Evolutionary conservation across 1,140 invertebrate genomes (phyloP), one percentile per base, ranked within the genome.

Genomic region (Yoshiicerus persimilis): DNA sequence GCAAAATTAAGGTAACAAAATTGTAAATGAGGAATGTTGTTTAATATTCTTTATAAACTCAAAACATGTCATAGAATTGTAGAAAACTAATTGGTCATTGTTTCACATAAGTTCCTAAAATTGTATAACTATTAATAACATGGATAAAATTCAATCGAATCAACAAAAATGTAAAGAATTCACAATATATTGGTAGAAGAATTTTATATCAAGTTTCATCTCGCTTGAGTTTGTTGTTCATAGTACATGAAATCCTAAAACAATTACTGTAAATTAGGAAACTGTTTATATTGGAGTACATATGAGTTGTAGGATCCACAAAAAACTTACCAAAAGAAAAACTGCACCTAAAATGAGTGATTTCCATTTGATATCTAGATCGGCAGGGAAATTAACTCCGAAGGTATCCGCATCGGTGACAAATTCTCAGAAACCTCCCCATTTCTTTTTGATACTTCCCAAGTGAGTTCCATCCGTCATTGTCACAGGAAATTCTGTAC

Each of bases 401-500:
- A 94, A 93, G 88, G 92, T 93, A 88, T 94, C 93, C 25, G 93
- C 92, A 91, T 94, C 93, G 9, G 93, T 93, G 80, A 93, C 92
- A 9, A 91, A 75, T 90, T 94, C 93, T 87, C 91, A 91, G 20
- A 91, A 87, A 2, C 93, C 93, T 23, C 92, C 86, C 92, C 92
- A 93, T 89, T 93, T 91, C 86, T 94, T 94, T 11, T 91, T 89
- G 23, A 94, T 93, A 39, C 88, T 89, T 56, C 38, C 83, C 23
- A 47, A 32, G 0, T 0, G 25, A 13, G 20, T 84, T 0, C 83
- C 83, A n/a, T 84, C 39, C n/a, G 20, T 47, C 4, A 66, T 1
- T 34, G 0, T 64, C n/a, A 87, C 8, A 23, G 66, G 86, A 32
- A 39, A 87, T 23, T 27, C 34, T 0, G 66, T 20, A 10, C 23